Conservation (phyloP, 53 echinoderm and acorn worm species). For the Holothuria scabra region DNA sequence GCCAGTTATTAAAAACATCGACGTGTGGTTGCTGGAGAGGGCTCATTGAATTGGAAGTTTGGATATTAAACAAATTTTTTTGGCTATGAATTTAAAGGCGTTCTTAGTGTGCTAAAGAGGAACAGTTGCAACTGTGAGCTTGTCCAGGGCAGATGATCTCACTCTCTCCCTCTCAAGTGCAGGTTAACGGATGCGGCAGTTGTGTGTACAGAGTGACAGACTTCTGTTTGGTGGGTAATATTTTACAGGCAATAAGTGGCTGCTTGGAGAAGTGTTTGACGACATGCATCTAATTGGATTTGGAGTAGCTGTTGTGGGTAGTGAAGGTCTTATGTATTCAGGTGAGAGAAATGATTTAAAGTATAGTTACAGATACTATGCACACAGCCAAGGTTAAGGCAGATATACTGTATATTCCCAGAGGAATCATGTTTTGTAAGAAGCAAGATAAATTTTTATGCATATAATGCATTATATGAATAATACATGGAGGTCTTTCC, state of each 20-base stretch:
- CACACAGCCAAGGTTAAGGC: no score
- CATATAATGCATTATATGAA: no score
- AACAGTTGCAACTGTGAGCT: slow-evolving; percentile 14
- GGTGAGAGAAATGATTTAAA: no score
- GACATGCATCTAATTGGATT: slow-evolving; percentile 29
- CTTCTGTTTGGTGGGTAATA: slow-evolving; percentile 1
- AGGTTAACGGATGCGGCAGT: slow-evolving; percentile 5
- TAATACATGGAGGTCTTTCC: no score
- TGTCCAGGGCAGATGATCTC: slow-evolving; percentile 5
- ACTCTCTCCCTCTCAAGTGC: background rate
- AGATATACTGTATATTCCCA: no score
- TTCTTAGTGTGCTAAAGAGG: slow-evolving; percentile 11
- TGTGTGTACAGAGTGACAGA: slow-evolving; percentile 33
- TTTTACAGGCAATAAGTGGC: slow-evolving; percentile 17
- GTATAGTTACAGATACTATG: no score
- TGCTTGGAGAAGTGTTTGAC: slow-evolving; percentile 18
- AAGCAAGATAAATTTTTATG: no score
- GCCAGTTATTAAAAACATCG: slow-evolving; percentile 35
- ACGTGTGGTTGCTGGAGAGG: slow-evolving; percentile 8
- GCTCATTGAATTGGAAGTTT: slow-evolving; percentile 17
- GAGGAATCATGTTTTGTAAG: no score
- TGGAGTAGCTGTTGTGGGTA: slow-evolving; percentile 1
- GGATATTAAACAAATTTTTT: slow-evolving; percentile 34
- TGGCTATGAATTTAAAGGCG: slow-evolving; percentile 17
- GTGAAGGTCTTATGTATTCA: no score